Base-by-base conservation (phyloP, 1,140 invertebrate species). In the Pseudachorutes palmiensis region DNA sequence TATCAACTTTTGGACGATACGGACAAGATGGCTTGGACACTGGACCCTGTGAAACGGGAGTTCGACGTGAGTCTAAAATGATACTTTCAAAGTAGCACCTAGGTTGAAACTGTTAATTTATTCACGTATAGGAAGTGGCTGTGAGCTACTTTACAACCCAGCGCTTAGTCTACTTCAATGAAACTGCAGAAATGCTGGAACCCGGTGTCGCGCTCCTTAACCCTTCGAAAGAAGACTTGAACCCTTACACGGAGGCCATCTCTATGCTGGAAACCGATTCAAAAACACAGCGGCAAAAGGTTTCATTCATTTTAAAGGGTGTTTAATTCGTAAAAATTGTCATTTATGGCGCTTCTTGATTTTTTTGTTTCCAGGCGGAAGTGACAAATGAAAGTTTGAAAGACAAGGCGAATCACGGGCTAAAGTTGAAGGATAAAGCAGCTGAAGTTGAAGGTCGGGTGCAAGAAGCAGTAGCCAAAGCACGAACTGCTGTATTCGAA, bases 1-100 rank as follows among this genome's bases (percentile, higher is more conserved):
- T 87, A 95, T 75, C 85, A 88, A 58, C 81, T 98, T 1, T 76
- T 98, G 1, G 89, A 97, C 79, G 88, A 89, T 0, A 89, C 92
- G 0, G 91, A 96, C 75, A 79, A 83, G n/a, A 75, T 97, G 22
- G 77, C 83, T 19, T 72, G 75, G 14, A 71, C 84, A 9, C 83
- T 91, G 26, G 80, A 84, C 58, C 86, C 87, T 0, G 80, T 89
- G 3, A 81, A 85, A 19, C 69, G 77, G 0, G 87, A 92, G 65
- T 88, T 92, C 74, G 80, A 86, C 73, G 87, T 87, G 76, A 41
- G 33, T 30, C 19, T 24, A 26, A 9, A 26, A 19, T 41, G 36
- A 41, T n/a, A 41, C 36, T 41, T 45, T 45, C 19, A 45, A 45
- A 45, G 9, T 45, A 45, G 19, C 9, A 45, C 36, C 36, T 12